Evolutionary conservation across 1,140 invertebrate species (phyloP), one percentile per base, ranked within the genome.

Genomic region (Papilio helenus): DNA sequence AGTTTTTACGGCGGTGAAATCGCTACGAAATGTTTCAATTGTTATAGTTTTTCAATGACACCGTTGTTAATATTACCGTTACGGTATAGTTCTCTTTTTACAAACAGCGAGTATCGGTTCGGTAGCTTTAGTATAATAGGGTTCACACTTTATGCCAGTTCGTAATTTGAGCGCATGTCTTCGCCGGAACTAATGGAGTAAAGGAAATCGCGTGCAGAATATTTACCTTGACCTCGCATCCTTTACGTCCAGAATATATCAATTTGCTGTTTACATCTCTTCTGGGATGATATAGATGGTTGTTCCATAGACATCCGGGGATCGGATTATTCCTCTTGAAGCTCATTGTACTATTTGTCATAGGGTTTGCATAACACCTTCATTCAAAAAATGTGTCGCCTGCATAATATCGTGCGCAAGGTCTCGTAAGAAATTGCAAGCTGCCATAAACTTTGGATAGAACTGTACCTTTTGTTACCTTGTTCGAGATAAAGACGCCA

Each of bases 1-100:
- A 85, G 49, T 87, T 89, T 89, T 87, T 87, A 73, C 79, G 79
- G 26, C 23, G 49, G 80, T 83, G 86, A 89, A 88, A 86, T 88
- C 86, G 85, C 85, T 83, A 78, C 74, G 61, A 82, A 82, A 83
- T 44, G 26, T 72, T n/a, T 68, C 61, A 26, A 55, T 72, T 58
- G 71, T 81, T 81, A 82, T 83, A 68, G 80, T 83, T 86, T 85
- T 82, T 82, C 84, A 82, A 85, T 85, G 81, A 87, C 81, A 81
- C 78, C 82, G 29, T 79, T 76, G 71, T 58, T 82, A 68, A 68
- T 81, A 61, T 46, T 34, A 82, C 85, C 83, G 85, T 87, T 86
- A 86, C 79, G 72, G 46, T 81, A 80, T 78, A 44, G 72, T 44
- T 49, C 49, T 49, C 72, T 74, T 74, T 74, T 74, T 74, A 44